phyloP scores from a whole-genome alignment of 2,888 invertebrate genomes.

The Drosophila quinaria region DNA sequence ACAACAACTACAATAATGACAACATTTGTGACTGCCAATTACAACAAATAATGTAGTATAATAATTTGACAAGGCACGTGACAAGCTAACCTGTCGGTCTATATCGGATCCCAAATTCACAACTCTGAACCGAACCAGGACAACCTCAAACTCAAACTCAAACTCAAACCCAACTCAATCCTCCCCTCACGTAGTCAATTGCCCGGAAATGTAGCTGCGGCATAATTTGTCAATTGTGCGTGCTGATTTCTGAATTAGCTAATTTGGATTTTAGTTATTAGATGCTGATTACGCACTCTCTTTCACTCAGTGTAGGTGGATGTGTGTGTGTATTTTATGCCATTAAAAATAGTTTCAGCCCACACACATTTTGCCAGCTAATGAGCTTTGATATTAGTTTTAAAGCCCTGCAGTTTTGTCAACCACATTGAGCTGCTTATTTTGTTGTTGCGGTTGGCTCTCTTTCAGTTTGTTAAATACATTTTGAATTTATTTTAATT shows the following conservation, averaged over 20 bases:
- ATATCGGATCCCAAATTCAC: slow-evolving; percentile 16
- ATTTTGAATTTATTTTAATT: slow-evolving; percentile 51
- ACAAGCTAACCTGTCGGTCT: slow-evolving; percentile 28
- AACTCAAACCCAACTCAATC: neutral
- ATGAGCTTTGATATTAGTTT: slow-evolving; percentile 68
- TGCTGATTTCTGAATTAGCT: slow-evolving; percentile 83
- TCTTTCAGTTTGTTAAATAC: slow-evolving; percentile 29
- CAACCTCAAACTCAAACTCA: neutral
- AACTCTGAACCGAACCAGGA: slow-evolving; percentile 5
- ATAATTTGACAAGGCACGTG: slow-evolving; percentile 76
- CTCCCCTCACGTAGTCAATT: slow-evolving; percentile 74
- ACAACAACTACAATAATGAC: slow-evolving; percentile 12
- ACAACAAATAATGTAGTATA: slow-evolving; percentile 50
- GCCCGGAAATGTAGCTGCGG: slow-evolving; percentile 80
- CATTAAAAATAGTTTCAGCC: slow-evolving; percentile 45
- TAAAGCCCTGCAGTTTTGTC: slow-evolving; percentile 16
- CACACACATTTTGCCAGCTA: slow-evolving; percentile 48
- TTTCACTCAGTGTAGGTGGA: neutral
- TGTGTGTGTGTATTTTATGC: slow-evolving; percentile 14
- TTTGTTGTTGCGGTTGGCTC: slow-evolving; percentile 43
- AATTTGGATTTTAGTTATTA: slow-evolving; percentile 82
- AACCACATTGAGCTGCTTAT: slow-evolving; percentile 43
- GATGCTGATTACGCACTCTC: slow-evolving; percentile 70
- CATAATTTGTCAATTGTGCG: slow-evolving; percentile 83
- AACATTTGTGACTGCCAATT: slow-evolving; percentile 37